Conservation (phyloP, 2,113 vertebrate species). For the Paramormyrops kingsleyae region DNA sequence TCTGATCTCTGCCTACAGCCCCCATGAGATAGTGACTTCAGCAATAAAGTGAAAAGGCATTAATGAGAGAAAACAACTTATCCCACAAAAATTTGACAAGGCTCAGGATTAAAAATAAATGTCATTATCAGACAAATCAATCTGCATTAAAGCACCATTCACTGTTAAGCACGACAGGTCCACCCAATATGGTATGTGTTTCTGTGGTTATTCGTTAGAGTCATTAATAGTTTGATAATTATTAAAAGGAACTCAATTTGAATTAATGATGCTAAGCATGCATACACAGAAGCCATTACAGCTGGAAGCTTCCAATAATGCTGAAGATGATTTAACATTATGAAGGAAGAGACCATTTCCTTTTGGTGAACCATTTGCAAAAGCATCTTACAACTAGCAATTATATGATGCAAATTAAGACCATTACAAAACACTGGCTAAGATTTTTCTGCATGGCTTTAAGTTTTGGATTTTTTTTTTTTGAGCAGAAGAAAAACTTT, state of each 20-base stretch:
- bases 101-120: neutral
- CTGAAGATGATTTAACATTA: neutral
- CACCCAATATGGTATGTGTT: neutral
- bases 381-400: neutral
- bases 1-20: neutral
- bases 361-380: neutral
- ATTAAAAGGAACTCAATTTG: constrained; percentile 9
- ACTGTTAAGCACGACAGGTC: neutral
- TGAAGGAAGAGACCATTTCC: neutral
- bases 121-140: neutral
- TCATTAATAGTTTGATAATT: constrained; percentile 15
- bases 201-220: neutral
- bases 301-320: neutral
- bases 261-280: constrained; percentile 4
- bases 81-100: neutral
- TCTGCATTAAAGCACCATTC: neutral
- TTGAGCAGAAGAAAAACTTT: neutral
- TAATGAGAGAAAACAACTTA: neutral
- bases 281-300: neutral
- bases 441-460: neutral
- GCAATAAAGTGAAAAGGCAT: neutral
- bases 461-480: neutral
- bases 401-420: neutral
- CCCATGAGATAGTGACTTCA: neutral
- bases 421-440: neutral